Base-by-base conservation (phyloP, 2,113 vertebrate genomes). In the Cervus canadensis region DNA sequence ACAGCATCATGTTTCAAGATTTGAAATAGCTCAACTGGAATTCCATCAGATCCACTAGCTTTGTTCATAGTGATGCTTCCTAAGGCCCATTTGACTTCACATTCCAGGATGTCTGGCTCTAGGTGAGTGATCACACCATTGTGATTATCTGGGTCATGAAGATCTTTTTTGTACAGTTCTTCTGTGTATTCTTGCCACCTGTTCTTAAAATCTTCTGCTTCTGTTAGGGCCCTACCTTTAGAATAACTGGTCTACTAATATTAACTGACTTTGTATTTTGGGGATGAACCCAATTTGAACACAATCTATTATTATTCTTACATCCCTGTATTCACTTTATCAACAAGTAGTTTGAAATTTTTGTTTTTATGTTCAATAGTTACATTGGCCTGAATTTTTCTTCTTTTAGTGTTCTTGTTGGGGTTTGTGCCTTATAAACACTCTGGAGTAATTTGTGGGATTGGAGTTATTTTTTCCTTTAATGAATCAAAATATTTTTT, bases 171-270 rank as follows among this genome's bases (percentile, higher is more conserved):
- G 7, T 2, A 21, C 64, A 67, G 33, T 36, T 67, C 1, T 64
- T 64, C 64, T 11, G 4, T 67, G 9, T 67, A 67, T 36, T 67
- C 17, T 67, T 67, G 7, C 9, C 64, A 21, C 64, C 17, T 67
- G 2, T 36, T 36, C 64, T 67, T 36, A 21, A 36, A 11, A 11
- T 67, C n/a, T 67, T 36, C n/a, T 21, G 33, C 64, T 21, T 67
- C 64, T 67, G 9, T 67, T 67, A 36, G n/a, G 8, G 21, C n/a
- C 64, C 64, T 71, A 36, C 17, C 36, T 62, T 62, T 95, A 50
- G 43, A 83, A 78, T 87, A 83, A 93, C 43, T 86, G 56, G 76
- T 28, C 86, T 91, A 30, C 14, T 92, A n/a, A 82, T 90, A 59
- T 62, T 91, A 83, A 83, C 43, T 16, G 11, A 84, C 40, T 93